Conservation (phyloP, 2,888 invertebrate species). For the Thelaira solivaga region DNA sequence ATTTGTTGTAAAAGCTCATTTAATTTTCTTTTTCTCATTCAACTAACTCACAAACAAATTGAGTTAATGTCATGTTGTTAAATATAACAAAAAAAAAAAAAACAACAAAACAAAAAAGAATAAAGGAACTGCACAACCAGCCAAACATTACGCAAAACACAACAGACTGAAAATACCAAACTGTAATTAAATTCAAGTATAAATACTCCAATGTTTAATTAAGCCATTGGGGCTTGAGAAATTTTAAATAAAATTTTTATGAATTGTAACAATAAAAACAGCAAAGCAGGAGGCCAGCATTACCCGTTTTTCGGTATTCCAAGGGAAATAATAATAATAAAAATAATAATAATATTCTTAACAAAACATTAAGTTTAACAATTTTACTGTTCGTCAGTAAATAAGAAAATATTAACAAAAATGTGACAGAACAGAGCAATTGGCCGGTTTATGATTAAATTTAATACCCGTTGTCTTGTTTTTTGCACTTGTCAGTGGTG, state of each 20-base stretch:
- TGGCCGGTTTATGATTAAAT: neutral
- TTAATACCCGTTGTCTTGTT: neutral
- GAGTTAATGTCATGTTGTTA: constrained; percentile 55
- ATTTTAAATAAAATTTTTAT: constrained; percentile 8
- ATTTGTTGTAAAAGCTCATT: constrained; percentile 24
- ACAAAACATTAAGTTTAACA: constrained; percentile 27
- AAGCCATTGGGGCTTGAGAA: constrained; percentile 36
- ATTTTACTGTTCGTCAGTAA: too few relatives aligned
- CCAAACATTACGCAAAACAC: neutral
- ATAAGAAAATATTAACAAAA: neutral
- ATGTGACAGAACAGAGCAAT: neutral
- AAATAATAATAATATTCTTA: neutral
- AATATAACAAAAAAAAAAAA: too few relatives aligned
- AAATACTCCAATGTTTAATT: constrained; percentile 47
- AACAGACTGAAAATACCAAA: neutral
- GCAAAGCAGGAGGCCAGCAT: neutral
- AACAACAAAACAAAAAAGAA: neutral
- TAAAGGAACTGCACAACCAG: neutral
- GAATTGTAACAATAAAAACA: neutral
- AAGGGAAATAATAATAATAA: too few relatives aligned
- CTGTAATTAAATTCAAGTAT: constrained; percentile 51
- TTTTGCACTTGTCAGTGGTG: neutral
- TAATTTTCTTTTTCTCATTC: neutral
- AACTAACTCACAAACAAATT: constrained; percentile 42
- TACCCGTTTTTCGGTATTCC: neutral